phyloP scores from a whole-genome alignment of 2,113 vertebrate genomes.

The Oceanites oceanicus region DNA sequence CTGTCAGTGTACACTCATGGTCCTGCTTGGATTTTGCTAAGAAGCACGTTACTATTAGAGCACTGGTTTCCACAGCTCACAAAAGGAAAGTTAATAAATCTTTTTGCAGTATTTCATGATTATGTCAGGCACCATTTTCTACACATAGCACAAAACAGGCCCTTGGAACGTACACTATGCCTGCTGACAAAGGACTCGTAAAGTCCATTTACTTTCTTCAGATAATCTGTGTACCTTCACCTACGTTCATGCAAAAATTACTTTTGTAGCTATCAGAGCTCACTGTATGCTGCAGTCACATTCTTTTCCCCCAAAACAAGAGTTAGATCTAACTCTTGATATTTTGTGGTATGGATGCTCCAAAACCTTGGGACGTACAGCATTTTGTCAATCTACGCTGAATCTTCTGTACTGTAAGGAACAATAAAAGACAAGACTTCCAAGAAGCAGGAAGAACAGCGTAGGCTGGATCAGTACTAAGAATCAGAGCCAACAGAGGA shows the following conservation, averaged over 20 bases:
- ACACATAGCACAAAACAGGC: neutral
- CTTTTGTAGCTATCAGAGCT: neutral
- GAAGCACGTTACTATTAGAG: neutral
- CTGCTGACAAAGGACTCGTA: neutral
- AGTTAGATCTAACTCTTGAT: neutral
- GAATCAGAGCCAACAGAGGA: constrained; percentile 26
- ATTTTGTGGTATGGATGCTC: neutral
- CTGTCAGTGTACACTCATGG: neutral
- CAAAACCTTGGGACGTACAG: neutral
- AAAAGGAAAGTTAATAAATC: neutral
- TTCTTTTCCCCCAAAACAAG: neutral
- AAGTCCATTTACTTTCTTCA: neutral
- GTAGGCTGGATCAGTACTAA: constrained; percentile 33
- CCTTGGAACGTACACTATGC: neutral
- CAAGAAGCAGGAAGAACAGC: constrained; percentile 59
- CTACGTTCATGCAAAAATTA: neutral
- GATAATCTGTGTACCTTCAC: neutral
- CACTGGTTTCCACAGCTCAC: constrained; percentile 21
- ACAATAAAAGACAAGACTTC: constrained; percentile 41
- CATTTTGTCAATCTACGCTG: neutral
- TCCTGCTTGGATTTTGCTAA: neutral
- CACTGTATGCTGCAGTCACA: neutral
- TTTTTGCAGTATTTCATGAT: neutral
- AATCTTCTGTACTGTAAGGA: neutral
- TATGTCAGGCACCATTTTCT: neutral